These are phyloP conservation scores for Chalcis sispes DNA, from an alignment of 2,888 invertebrate genomes.

Conservation along the genomic window DNA sequence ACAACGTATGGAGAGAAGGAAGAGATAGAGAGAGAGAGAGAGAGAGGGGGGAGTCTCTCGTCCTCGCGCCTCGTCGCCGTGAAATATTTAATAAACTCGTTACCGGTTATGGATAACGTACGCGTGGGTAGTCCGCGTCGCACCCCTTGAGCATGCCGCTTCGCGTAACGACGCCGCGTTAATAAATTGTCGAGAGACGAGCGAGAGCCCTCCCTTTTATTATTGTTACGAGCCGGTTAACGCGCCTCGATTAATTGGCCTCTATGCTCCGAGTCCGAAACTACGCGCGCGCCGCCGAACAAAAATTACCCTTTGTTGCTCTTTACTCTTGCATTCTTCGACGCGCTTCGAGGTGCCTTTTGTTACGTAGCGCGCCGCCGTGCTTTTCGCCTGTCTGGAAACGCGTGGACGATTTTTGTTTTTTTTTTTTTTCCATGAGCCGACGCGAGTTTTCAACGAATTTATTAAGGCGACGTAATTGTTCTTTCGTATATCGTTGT, in stretches of 20 bases:
- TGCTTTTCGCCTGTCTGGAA: too few species aligned
- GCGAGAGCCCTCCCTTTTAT: not conserved
- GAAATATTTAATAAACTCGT: conserved; percentile 59
- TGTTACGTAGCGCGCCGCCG: too few species aligned
- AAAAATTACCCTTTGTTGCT: conserved; percentile 11
- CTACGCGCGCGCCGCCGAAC: too few species aligned
- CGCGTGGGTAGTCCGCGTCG: not conserved
- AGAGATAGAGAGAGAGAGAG: conserved; percentile 11
- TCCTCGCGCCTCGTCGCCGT: conserved; percentile 28
- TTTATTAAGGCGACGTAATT: too few species aligned
- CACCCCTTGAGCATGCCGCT: not conserved
- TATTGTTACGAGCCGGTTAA: conserved; percentile 4
- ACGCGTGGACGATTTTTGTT: too few species aligned
- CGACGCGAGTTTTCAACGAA: not conserved
- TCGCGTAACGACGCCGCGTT: not conserved
- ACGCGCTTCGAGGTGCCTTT: too few species aligned
- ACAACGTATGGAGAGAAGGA: not conserved
- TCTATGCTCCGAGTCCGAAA: not conserved
- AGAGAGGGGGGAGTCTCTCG: not conserved
- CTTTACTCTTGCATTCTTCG: not conserved
- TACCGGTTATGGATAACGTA: conserved; percentile 22
- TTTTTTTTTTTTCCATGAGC: not conserved
- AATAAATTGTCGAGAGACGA: conserved; percentile 25
- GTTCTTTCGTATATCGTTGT: too few species aligned
- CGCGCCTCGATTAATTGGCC: conserved; percentile 46